A percentile compares a stretch with the other conserved stretches of the same genome.
Conservation (phyloP, 2,888 invertebrate genomes). For the Celastrina argiolus region DNA sequence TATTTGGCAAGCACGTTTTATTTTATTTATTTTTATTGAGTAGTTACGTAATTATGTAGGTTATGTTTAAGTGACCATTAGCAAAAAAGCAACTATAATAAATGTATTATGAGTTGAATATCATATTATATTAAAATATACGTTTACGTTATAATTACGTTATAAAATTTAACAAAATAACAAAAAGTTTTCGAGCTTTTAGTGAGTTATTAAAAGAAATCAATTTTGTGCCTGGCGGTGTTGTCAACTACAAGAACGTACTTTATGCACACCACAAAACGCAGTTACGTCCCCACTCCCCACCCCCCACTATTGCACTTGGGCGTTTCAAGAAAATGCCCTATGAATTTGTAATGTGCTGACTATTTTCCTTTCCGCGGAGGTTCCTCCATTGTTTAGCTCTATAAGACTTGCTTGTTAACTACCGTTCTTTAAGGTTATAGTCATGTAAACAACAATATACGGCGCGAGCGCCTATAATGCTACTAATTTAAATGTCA, state of each 20-base stretch:
- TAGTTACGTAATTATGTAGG: too few species aligned
- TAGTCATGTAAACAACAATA: too few species aligned
- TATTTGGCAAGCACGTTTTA: background rate
- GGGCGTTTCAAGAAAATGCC: slow-evolving; percentile 4
- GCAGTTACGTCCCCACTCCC: background rate
- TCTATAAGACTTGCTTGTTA: background rate
- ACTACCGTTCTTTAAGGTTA: too few species aligned
- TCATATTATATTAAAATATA: too few species aligned
- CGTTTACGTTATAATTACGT: too few species aligned
- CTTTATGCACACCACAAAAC: background rate
- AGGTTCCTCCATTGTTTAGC: slow-evolving; percentile 4
- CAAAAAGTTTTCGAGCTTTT: background rate
- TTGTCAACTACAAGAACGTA: background rate
- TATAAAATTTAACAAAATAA: too few species aligned
- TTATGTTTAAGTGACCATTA: too few species aligned
- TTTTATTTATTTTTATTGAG: too few species aligned
- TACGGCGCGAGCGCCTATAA: too few species aligned
- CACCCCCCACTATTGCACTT: background rate
- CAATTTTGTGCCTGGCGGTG: background rate
- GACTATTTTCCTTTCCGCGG: background rate
- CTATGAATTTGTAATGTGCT: slow-evolving; percentile 4
- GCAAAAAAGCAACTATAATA: too few species aligned
- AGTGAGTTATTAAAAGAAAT: background rate
- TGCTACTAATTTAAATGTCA: too few species aligned
- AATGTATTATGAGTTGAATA: too few species aligned